These are phyloP conservation scores for Molossus molossus DNA, from an alignment of 2,797 vertebrate genomes.

Conservation along the genomic window DNA sequence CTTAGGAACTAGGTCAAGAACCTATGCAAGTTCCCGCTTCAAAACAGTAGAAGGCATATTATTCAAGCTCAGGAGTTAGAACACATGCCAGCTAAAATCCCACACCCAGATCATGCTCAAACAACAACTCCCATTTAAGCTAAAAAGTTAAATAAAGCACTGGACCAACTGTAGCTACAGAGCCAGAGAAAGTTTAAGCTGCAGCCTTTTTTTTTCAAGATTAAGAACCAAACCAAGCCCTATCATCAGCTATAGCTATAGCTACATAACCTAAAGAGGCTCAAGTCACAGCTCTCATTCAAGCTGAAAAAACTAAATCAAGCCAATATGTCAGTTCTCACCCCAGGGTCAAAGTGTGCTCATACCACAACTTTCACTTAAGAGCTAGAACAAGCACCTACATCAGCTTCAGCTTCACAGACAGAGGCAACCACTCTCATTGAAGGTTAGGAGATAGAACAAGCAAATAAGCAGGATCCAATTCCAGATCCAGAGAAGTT, in stretches of 20 bases:
- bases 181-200: too few species aligned
- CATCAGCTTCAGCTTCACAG: neutral
- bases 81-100: neutral
- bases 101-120: neutral
- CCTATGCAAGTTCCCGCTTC: neutral
- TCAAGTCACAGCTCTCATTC: neutral
- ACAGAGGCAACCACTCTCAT: neutral
- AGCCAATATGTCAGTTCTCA: accelerated
- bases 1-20: neutral
- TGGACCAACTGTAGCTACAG: too few species aligned
- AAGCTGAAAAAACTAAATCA: neutral
- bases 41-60: neutral
- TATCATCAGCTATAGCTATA: neutral
- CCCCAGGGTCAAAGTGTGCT: neutral
- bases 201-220: too few species aligned
- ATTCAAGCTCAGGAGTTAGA: neutral
- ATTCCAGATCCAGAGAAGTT: too few species aligned
- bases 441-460: accelerated
- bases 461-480: too few species aligned
- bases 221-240: neutral
- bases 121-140: neutral
- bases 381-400: neutral
- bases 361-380: neutral
- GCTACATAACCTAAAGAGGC: neutral
- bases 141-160: neutral